Percentiles rank a stretch among this genome's conserved stretches.
These are phyloP conservation scores for Coptotermes formosanus DNA, from an alignment of 1,140 invertebrate species.

Conservation along the genomic window DNA sequence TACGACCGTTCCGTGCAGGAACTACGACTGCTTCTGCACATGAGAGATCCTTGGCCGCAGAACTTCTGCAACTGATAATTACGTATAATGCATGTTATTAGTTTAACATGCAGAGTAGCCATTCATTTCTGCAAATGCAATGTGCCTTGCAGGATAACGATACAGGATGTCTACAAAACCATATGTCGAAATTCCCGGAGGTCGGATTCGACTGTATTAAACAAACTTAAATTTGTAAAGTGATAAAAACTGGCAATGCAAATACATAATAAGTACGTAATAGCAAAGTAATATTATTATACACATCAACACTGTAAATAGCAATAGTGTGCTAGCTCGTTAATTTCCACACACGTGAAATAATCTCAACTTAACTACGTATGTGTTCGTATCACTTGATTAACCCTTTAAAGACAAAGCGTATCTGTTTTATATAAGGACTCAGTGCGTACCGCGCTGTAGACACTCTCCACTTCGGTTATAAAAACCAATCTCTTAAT, in stretches of 20 bases:
- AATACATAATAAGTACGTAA: background rate
- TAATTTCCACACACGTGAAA: too few relatives aligned
- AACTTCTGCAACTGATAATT: background rate
- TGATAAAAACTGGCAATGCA: background rate
- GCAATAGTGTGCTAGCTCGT: too few relatives aligned
- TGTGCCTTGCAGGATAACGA: background rate
- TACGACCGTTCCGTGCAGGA: background rate
- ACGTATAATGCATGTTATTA: background rate
- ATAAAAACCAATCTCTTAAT: too few relatives aligned
- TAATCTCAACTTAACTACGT: too few relatives aligned
- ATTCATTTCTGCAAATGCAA: slow-evolving; percentile 9
- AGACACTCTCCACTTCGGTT: too few relatives aligned
- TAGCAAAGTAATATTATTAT: background rate
- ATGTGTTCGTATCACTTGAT: too few relatives aligned
- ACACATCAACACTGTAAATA: too few relatives aligned
- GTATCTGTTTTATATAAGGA: too few relatives aligned
- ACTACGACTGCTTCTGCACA: background rate
- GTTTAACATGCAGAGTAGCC: background rate
- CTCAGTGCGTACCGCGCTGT: too few relatives aligned
- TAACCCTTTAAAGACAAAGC: too few relatives aligned
- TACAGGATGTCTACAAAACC: background rate
- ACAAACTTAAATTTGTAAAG: background rate
- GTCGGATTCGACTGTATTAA: background rate
- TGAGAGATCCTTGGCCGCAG: background rate
- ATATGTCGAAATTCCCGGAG: background rate